phyloP scores from a whole-genome alignment of 2,888 invertebrate genomes.

The Dasypogon diadema region DNA sequence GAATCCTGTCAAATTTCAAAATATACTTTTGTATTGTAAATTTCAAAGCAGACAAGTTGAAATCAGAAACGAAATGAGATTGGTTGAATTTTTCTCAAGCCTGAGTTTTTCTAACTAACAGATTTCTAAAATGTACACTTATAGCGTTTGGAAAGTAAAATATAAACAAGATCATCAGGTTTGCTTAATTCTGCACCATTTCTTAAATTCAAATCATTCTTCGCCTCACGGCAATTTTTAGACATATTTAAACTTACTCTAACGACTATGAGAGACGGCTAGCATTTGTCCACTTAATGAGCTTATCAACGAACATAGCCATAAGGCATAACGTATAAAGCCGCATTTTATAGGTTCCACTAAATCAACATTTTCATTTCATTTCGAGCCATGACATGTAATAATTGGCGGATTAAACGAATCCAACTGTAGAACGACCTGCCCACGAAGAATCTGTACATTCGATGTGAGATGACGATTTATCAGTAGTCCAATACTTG shows the following conservation, averaged over 20 bases:
- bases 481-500: constrained; percentile 19
- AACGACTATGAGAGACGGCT: constrained; percentile 27
- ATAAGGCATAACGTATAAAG: constrained; percentile 17
- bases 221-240: background rate
- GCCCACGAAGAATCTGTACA: constrained; percentile 37
- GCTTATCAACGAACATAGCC: constrained; percentile 40
- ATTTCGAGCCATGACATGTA: constrained; percentile 42
- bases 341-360: constrained; percentile 42
- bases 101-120: no score
- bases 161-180: no score
- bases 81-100: no score
- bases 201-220: background rate
- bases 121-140: no score
- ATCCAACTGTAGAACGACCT: constrained; percentile 30
- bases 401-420: constrained; percentile 47
- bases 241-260: background rate
- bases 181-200: no score
- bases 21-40: no score
- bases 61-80: no score
- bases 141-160: no score
- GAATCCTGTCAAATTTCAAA: no score
- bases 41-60: no score
- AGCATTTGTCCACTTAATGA: constrained; percentile 46
- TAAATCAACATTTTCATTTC: constrained; percentile 45
- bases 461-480: constrained; percentile 25